A percentile compares a stretch with the other conserved stretches of the same genome.
These are phyloP conservation scores for Melanerpes formicivorus DNA, from an alignment of 2,113 vertebrate species.

Conservation along the genomic window DNA sequence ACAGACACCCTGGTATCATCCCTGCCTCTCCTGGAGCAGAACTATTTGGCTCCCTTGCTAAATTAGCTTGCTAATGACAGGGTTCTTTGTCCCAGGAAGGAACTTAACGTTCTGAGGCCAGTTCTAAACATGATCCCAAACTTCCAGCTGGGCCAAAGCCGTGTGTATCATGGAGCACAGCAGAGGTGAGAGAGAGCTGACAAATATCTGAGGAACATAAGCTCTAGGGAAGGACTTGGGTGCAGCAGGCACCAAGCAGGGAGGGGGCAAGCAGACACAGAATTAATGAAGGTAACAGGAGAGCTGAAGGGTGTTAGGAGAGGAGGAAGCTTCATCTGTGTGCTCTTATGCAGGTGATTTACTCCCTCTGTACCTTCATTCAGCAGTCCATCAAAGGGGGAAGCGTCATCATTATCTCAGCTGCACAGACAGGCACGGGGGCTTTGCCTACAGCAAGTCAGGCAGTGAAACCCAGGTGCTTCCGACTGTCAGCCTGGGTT, in stretches of 20 bases:
- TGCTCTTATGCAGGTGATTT: neutral
- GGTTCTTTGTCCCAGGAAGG: neutral
- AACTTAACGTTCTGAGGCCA: constrained; percentile 1
- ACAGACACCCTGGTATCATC: neutral
- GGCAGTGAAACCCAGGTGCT: neutral
- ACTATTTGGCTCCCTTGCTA: neutral
- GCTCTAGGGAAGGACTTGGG: neutral
- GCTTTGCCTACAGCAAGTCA: neutral
- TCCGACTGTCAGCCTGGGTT: neutral
- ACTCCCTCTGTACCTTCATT: neutral
- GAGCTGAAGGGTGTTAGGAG: neutral
- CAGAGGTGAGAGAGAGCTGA: neutral
- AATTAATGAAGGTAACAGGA: neutral
- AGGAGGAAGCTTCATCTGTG: neutral
- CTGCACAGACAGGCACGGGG: neutral
- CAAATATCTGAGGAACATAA: neutral
- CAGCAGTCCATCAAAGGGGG: neutral
- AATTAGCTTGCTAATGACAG: neutral
- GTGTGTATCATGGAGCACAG: neutral
- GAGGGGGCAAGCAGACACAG: neutral
- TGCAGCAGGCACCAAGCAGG: neutral
- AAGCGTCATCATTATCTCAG: neutral
- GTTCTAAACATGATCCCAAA: neutral
- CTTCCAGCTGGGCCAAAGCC: neutral
- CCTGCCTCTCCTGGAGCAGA: neutral